Conservation (phyloP, 92 coral and sea anemone species). For the Hydrozoanthus gracilis region DNA sequence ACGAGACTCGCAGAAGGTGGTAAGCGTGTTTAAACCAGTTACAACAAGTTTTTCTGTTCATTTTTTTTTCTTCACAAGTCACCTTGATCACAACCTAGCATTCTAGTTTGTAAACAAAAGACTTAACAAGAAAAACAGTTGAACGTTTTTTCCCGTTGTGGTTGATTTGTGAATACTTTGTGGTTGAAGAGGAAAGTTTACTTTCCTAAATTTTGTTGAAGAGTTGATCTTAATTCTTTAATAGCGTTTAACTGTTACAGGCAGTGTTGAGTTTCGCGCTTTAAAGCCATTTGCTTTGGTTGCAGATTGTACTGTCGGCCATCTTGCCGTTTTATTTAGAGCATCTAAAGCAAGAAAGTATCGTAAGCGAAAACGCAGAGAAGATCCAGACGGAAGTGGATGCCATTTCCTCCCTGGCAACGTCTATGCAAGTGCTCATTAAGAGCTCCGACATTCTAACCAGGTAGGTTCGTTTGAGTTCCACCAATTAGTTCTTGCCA, state of each 20-base stretch:
- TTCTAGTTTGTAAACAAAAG: no score
- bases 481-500: slow-evolving; percentile 58
- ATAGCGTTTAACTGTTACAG: background rate
- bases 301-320: slow-evolving; percentile 95
- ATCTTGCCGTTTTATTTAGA: slow-evolving; percentile 91
- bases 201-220: no score
- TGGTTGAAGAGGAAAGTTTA: no score
- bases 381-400: slow-evolving; percentile 73
- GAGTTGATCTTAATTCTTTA: no score
- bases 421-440: slow-evolving; percentile 88
- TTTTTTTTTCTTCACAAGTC: no score
- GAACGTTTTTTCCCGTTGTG: no score
- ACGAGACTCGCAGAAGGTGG: slow-evolving; percentile 84
- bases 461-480: slow-evolving; percentile 53
- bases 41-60: no score
- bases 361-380: slow-evolving; percentile 64
- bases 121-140: no score
- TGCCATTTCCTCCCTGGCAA: slow-evolving; percentile 79
- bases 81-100: no score
- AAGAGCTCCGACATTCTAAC: slow-evolving; percentile 94
- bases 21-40: slow-evolving; percentile 41
- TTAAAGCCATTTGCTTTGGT: background rate
- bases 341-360: slow-evolving; percentile 74
- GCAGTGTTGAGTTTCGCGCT: background rate
- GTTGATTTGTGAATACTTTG: no score